phyloP scores from a whole-genome alignment of 2,113 vertebrate species.

The Stigmatopora argus region DNA sequence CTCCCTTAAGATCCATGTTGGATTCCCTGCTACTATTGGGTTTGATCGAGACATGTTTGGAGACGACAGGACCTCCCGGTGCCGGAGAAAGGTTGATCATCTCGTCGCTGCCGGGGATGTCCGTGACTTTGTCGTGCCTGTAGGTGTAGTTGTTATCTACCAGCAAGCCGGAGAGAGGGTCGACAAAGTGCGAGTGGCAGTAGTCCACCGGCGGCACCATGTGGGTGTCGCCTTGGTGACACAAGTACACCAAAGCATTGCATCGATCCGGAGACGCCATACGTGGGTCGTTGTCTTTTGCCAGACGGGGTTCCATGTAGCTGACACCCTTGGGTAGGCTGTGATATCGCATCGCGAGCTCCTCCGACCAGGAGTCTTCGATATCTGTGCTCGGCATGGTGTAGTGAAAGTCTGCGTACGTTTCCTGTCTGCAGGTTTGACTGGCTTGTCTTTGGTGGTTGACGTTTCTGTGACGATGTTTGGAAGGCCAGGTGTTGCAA shows the following conservation, averaged over 20 bases:
- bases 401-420: slow-evolving; percentile 68
- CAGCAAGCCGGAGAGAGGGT: slow-evolving; percentile 68
- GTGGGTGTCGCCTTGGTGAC: slow-evolving; percentile 55
- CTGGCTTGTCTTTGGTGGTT: slow-evolving; percentile 48
- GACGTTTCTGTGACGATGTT: slow-evolving; percentile 56
- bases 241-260: slow-evolving; percentile 66
- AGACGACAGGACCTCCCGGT: slow-evolving; percentile 53
- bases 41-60: slow-evolving; percentile 47
- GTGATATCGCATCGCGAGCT: slow-evolving; percentile 56
- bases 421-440: slow-evolving; percentile 56
- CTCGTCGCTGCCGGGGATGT: slow-evolving; percentile 50
- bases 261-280: slow-evolving; percentile 53
- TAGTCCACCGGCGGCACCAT: slow-evolving; percentile 51
- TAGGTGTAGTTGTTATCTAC: slow-evolving; percentile 60
- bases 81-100: slow-evolving; percentile 58
- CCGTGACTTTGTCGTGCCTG: slow-evolving; percentile 52
- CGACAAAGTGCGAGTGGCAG: slow-evolving; percentile 68
- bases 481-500: slow-evolving; percentile 77
- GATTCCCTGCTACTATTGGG: slow-evolving; percentile 37
- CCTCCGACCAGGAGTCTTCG: slow-evolving; percentile 70
- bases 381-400: slow-evolving; percentile 72
- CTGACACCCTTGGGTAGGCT: slow-evolving; percentile 56
- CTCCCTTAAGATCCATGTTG: slow-evolving; percentile 33
- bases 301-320: slow-evolving; percentile 58
- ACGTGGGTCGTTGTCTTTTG: slow-evolving; percentile 57